Conservation (phyloP, 2,888 invertebrate species). For the Caenorhabditis imperialis region DNA sequence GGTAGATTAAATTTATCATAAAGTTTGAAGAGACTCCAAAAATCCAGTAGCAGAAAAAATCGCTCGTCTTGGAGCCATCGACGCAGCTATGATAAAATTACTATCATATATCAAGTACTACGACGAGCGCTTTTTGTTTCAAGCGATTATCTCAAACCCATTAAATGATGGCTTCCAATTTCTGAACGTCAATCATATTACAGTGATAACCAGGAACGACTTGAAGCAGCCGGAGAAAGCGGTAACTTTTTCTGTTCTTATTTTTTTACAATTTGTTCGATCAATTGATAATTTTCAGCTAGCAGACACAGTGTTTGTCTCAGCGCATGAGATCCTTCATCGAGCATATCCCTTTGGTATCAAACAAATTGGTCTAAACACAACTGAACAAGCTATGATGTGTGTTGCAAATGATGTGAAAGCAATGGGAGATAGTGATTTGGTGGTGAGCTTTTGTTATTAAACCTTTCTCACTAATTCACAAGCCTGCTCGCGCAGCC, state of each 20-base stretch:
- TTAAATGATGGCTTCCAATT: conserved; percentile 44
- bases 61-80: conserved; percentile 30
- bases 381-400: conserved; percentile 4
- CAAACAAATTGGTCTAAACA: background rate
- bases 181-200: conserved; percentile 40
- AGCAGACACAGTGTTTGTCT: conserved; percentile 46
- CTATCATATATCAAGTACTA: conserved; percentile 6
- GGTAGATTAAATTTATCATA: too few relatives aligned
- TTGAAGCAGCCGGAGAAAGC: conserved; percentile 43
- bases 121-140: conserved; percentile 42
- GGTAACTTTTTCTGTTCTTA: background rate
- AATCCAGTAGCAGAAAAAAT: conserved; percentile 22
- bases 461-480: too few relatives aligned
- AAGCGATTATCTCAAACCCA: conserved; percentile 46
- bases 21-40: conserved; percentile 11
- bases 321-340: conserved; percentile 44
- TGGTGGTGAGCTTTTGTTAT: conserved; percentile 16
- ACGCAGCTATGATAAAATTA: conserved; percentile 19
- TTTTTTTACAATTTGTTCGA: background rate
- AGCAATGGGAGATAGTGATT: conserved; percentile 31
- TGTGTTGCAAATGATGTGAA: conserved; percentile 21
- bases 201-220: conserved; percentile 43
- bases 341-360: conserved; percentile 29
- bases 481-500: too few relatives aligned
- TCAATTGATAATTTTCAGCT: conserved; percentile 16